These are phyloP conservation scores for Drosophila eugracilis DNA, from an alignment of 1,140 invertebrate genomes.

Conservation along the genomic window DNA sequence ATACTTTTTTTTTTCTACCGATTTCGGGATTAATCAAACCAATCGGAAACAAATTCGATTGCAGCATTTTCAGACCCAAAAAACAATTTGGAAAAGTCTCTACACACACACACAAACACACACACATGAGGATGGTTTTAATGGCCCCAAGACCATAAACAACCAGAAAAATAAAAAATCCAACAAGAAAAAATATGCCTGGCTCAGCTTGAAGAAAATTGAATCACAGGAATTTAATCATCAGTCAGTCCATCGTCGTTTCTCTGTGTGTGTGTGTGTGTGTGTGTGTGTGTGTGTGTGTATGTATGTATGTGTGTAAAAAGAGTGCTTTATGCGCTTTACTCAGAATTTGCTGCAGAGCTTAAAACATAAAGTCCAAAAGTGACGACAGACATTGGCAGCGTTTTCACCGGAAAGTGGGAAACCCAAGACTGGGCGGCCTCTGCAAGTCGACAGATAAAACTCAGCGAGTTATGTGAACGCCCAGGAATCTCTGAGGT, in stretches of 20 bases:
- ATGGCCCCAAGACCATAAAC: constrained; percentile 13
- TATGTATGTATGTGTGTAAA: constrained; percentile 9
- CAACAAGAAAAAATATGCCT: neutral
- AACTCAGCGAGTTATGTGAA: constrained; percentile 25
- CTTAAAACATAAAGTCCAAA: constrained; percentile 36
- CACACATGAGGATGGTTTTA: constrained; percentile 15
- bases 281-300: constrained; percentile 10
- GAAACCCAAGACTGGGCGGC: constrained; percentile 19
- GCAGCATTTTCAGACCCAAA: neutral
- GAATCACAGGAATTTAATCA: constrained; percentile 77
- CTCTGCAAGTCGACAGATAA: constrained; percentile 22
- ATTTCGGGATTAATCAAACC: constrained; percentile 33
- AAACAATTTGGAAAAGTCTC: constrained; percentile 4
- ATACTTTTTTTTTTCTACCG: too few species aligned
- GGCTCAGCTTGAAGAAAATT: constrained; percentile 25
- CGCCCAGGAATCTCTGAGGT: too few species aligned
- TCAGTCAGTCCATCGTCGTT: constrained; percentile 24
- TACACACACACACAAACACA: too few species aligned
- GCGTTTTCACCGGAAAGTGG: constrained; percentile 12
- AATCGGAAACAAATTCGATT: constrained; percentile 30
- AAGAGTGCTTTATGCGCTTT: constrained; percentile 55
- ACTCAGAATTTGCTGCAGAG: constrained; percentile 57
- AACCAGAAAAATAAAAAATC: neutral
- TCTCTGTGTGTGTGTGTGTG: constrained; percentile 4
- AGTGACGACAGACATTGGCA: constrained; percentile 11